Evolutionary conservation across 2,113 vertebrate genomes (phyloP).

Genomic region (Salvelinus fontinalis): DNA sequence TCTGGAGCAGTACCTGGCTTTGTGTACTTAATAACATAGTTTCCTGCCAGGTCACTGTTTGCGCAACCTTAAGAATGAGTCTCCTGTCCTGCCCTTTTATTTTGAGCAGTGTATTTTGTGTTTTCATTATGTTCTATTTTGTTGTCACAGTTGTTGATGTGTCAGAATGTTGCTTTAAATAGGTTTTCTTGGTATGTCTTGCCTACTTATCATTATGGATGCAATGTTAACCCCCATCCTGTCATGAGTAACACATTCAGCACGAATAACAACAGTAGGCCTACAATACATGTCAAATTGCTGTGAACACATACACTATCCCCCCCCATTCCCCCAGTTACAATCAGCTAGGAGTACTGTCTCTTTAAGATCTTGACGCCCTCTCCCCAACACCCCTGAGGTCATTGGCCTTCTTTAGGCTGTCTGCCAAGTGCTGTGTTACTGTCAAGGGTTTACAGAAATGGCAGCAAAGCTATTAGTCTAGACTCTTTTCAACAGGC

Average conservation of each 20-base stretch:
- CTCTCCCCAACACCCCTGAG: constrained; percentile 43
- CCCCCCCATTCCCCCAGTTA: too few relatives aligned
- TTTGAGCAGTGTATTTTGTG: too few relatives aligned
- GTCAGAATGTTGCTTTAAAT: constrained; percentile 49
- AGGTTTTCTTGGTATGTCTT: constrained; percentile 30
- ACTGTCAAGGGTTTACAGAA: constrained; percentile 59
- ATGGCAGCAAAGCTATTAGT: constrained; percentile 64
- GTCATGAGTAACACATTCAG: constrained; percentile 33
- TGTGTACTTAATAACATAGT: too few relatives aligned
- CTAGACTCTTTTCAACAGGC: constrained; percentile 49
- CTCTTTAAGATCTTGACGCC: constrained; percentile 64
- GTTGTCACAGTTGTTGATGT: too few relatives aligned
- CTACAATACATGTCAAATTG: too few relatives aligned
- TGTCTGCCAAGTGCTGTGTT: constrained; percentile 64
- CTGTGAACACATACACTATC: too few relatives aligned
- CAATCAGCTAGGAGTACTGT: constrained; percentile 35
- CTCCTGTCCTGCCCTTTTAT: too few relatives aligned
- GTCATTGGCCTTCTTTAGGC: constrained; percentile 64
- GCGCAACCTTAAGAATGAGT: too few relatives aligned
- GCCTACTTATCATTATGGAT: constrained; percentile 23
- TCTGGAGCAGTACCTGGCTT: neutral
- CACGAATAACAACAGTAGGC: neutral
- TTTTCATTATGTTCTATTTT: too few relatives aligned
- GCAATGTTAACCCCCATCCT: constrained; percentile 38
- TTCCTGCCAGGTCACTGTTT: too few relatives aligned